Base-by-base conservation (phyloP, 2,113 vertebrate genomes). In the Oophaga pumilio region DNA sequence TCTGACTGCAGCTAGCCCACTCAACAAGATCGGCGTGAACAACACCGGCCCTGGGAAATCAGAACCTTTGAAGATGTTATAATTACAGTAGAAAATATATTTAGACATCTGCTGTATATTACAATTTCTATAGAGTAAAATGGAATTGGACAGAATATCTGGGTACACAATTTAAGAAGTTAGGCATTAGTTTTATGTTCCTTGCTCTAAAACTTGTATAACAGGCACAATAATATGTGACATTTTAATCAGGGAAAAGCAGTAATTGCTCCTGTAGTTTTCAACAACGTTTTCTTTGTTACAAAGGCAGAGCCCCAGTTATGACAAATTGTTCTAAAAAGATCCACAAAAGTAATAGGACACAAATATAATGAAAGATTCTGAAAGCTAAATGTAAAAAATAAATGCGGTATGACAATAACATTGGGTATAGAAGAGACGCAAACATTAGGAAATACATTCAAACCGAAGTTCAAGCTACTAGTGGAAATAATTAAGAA, bases 401-500 rank as follows among this genome's bases (percentile, higher is more conserved):
- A 79, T 68, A 69, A 68, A 56, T 49, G 56, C 49, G n/a, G 17
- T 18, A 50, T 60, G 69, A 85, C 85, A 86, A 85, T 66, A 43
- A 57, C 69, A 57, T 8, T 8, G 50, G 50, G n/a, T 68, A 52
- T 11, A 80, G 3, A 68, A 66, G 24, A 76, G n/a, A 15, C 24
- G 13, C 14, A 43, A 22, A 66, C 4, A 53, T 78, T 66, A 76
- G 52, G 74, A 79, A 86, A 86, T 43, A 52, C 57, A 73, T 71
- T 85, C 68, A 56, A 73, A 85, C 50, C 20, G 53, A 66, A 66
- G 76, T 86, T 68, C 85, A 86, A 69, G 62, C 85, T 69, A 80
- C 76, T 26, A 88, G 33, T 68, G 24, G 56, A 84, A 84, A 84
- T 76, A 68, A 84, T 84, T 88, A 88, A 68, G 59, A 84, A 88